Evolutionary conservation across 2,797 vertebrate genomes (phyloP), one percentile per base, ranked within the genome.

Genomic region (Dallia pectoralis): DNA sequence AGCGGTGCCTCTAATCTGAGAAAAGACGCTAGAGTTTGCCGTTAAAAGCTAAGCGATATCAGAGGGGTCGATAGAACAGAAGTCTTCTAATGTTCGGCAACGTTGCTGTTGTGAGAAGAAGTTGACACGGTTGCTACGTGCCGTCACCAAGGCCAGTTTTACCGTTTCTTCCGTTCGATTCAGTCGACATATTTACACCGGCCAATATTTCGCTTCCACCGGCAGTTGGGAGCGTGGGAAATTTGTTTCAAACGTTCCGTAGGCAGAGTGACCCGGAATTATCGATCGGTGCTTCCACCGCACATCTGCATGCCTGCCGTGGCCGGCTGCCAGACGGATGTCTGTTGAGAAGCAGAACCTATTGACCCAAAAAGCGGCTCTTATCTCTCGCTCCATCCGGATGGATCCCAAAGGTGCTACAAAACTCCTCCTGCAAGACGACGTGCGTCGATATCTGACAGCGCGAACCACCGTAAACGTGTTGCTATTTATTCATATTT

Each of bases 201-300:
- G 40, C 14, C 40, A 44, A 44, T 78, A 76, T 85, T 74, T 83
- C 36, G 56, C 72, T 64, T 74, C 69, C 30, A 33, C 71, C 36
- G 29, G 74, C 49, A 82, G 79, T 81, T 81, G 67, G 79, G 88
- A 90, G 86, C 86, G 83, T 88, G 90, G 86, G 87, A 91, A 89
- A 82, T 49, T 69, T 78, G 87, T 82, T 82, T 65, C 71, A 84
- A 82, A 81, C 71, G 2, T 0, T 16, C 72, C 79, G 81, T 27
- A 74, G 83, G 82, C 71, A 69, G 81, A 29, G 73, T 74, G 87
- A 88, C 85, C 86, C 82, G 0, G 82, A 85, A 83, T 84, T 80
- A 87, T 89, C 77, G 79, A 85, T 77, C 75, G 1, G 61, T 12
- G 51, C 77, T 79, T 74, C 4, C 62, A 73, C 74, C 22, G 33